Base-by-base conservation (phyloP, 1,140 invertebrate species). In the Apocrypta bakeri region DNA sequence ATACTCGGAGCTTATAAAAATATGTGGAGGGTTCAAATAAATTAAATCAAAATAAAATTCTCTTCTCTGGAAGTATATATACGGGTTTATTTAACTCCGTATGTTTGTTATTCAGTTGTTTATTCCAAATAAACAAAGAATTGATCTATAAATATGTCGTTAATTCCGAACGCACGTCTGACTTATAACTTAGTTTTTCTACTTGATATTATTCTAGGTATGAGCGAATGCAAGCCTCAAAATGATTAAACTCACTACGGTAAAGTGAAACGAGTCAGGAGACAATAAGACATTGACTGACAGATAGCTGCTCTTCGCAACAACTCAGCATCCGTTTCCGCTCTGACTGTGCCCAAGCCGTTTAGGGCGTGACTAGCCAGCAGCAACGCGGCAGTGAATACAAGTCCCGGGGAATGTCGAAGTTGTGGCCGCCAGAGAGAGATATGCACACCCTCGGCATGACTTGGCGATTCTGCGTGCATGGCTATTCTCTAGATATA, bases 321-420 rank as follows among this genome's bases (percentile, higher is more conserved):
- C 48, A 56, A n/a, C 48, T 56, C 48, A 56, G 48, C 48, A 56
- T 56, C 48, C 48, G 48, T 56, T 56, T 56, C 48, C 48, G 48
- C 21, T 56, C 14, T 17, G 48, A 17, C 48, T 56, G 17, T 21
- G 48, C 42, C 21, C 9, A 25, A 48, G 42, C 42, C 48, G 71
- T 81, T 81, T 81, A 81, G 79, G 79, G 71, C 71, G 79, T 81
- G 72, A 81, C 72, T 40, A 33, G 79, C 40, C 56, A 76, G n/a
- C 48, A 17, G 48, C 33, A 37, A 37, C n/a, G n/a, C n/a, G 33
- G 33, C 33, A 37, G 48, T 1, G 48, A 56, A n/a, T 56, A n/a
- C 48, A 56, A 56, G 48, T 56, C 48, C 21, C 66, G 56, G 24
- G 69, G 72, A 66, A 81, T 56, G 61, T 56, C 71, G 56, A 74